Percentiles rank a stretch among this genome's conserved stretches.
phyloP scores from a whole-genome alignment of 1,140 invertebrate species.

The Trissolcus basalis region DNA sequence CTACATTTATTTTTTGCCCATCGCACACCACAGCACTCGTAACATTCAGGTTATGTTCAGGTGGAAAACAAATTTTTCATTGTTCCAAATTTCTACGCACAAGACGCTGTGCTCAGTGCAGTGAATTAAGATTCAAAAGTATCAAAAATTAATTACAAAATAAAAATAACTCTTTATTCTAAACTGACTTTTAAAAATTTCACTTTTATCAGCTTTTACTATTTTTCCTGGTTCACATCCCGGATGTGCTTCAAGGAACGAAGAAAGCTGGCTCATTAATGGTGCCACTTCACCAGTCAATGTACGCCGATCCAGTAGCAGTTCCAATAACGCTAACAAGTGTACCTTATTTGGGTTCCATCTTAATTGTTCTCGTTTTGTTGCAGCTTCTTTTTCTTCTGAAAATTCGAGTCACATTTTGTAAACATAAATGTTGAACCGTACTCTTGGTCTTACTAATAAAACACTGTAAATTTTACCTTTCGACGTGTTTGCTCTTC shows the following conservation, averaged over 20 bases:
- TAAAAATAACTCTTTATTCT: too few relatives aligned
- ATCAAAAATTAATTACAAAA: too few relatives aligned
- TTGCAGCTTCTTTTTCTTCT: constrained; percentile 72
- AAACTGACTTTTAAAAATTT: too few relatives aligned
- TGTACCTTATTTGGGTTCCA: constrained; percentile 83
- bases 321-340: constrained; percentile 92
- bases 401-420: too few relatives aligned
- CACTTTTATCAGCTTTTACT: too few relatives aligned
- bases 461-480: constrained; percentile 72
- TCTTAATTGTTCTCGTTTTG: constrained; percentile 81
- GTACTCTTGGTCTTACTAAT: too few relatives aligned
- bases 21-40: not conserved
- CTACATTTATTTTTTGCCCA: not conserved
- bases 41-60: too few relatives aligned
- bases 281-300: constrained; percentile 94
- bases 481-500: constrained; percentile 88
- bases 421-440: too few relatives aligned
- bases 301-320: constrained; percentile 86
- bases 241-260: constrained; percentile 87
- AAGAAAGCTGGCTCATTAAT: constrained; percentile 89
- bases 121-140: too few relatives aligned
- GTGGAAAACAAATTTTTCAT: too few relatives aligned
- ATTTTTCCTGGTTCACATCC: constrained; percentile 97
- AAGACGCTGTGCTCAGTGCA: too few relatives aligned
- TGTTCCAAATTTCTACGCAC: too few relatives aligned